phyloP scores from a whole-genome alignment of 2,113 vertebrate species.

The Chelonoidis abingdonii region DNA sequence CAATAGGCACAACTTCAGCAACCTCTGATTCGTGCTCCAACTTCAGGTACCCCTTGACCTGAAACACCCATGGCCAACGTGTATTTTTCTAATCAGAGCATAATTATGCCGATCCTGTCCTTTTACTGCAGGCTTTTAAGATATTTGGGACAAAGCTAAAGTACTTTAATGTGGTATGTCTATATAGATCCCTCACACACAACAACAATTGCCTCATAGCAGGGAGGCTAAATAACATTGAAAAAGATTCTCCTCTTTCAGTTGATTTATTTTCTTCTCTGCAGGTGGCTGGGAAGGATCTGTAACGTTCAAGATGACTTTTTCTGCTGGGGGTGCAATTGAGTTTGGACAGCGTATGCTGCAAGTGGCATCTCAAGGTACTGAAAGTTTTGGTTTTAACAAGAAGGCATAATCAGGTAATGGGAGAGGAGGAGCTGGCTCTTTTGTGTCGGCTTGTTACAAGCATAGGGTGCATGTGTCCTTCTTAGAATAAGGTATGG shows the following conservation, averaged over 20 bases:
- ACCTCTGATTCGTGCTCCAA: not conserved
- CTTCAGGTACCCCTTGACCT: slow-evolving; percentile 11
- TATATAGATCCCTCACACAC: not conserved
- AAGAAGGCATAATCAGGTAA: not conserved
- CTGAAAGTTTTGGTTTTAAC: not conserved
- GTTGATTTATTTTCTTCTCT: not conserved
- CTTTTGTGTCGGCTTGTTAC: not conserved
- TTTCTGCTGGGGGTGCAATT: slow-evolving; percentile 92
- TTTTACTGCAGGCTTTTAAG: not conserved
- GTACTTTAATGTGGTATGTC: not conserved
- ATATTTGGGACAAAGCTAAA: not conserved
- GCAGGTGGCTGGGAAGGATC: slow-evolving; percentile 97
- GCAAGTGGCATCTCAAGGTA: slow-evolving; percentile 95
- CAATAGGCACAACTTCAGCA: not conserved
- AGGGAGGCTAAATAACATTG: not conserved
- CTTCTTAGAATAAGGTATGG: not conserved
- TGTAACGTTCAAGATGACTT: slow-evolving; percentile 88
- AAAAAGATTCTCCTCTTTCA: not conserved
- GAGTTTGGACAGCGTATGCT: slow-evolving; percentile 97
- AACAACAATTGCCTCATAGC: not conserved
- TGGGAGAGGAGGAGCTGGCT: not conserved
- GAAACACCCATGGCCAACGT: not conserved
- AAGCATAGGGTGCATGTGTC: not conserved
- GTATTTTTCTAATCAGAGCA: not conserved
- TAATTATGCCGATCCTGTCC: not conserved